These are phyloP conservation scores for Calliopsis andreniformis DNA, from an alignment of 1,140 invertebrate genomes.

Conservation along the genomic window DNA sequence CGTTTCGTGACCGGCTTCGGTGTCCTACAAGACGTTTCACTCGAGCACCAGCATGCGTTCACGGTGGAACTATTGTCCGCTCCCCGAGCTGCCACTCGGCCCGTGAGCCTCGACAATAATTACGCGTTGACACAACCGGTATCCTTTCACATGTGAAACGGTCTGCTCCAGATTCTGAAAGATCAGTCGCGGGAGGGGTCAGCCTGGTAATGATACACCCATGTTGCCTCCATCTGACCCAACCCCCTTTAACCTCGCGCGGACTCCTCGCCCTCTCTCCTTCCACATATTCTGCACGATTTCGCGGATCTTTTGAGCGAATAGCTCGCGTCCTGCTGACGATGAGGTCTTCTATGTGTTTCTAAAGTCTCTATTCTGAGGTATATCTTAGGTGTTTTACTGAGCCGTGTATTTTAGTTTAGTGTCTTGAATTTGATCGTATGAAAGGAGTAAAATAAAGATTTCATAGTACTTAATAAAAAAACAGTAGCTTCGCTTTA, in stretches of 20 bases:
- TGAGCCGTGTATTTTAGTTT: no score
- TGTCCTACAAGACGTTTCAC: constrained; percentile 69
- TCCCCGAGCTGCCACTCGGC: constrained; percentile 1
- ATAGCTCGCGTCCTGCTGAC: constrained; percentile 44
- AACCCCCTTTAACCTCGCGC: constrained; percentile 55
- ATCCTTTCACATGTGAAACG: constrained; percentile 75
- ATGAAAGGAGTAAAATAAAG: no score
- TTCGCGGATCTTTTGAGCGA: constrained; percentile 26
- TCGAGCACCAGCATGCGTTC: constrained; percentile 34
- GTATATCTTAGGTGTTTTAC: no score
- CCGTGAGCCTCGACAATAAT: constrained; percentile 63
- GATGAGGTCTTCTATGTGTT: no score
- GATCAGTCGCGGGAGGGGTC: constrained; percentile 69
- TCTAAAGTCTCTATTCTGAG: no score
- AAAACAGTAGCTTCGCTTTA: no score
- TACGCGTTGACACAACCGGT: constrained; percentile 58
- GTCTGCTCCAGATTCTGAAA: constrained; percentile 71
- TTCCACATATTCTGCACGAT: constrained; percentile 44
- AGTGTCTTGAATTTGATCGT: no score
- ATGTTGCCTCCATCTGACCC: constrained; percentile 55
- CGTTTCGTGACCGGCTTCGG: constrained; percentile 65
- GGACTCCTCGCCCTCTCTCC: background rate
- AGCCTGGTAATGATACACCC: constrained; percentile 72
- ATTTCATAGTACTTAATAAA: no score
- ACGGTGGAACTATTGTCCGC: constrained; percentile 64